Evolutionary conservation across 2,113 vertebrate genomes (phyloP), one percentile per base, ranked within the genome.

Genomic region (Pipra filicauda): DNA sequence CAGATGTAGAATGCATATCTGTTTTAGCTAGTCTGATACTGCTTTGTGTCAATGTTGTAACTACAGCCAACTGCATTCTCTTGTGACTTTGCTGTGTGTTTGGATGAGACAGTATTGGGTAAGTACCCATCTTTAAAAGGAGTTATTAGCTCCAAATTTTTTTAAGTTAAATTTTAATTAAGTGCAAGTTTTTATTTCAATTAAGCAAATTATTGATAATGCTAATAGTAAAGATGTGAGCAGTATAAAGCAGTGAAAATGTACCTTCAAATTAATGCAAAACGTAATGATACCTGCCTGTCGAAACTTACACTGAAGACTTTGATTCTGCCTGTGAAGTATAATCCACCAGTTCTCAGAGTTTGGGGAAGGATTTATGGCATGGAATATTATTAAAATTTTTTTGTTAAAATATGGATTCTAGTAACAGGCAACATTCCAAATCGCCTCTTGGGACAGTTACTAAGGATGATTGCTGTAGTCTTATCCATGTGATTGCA

Each of bases 31-130:
- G 17, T 27, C 22, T 61, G 22, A 48, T 43, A 11, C 15, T 66
- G 4, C 1, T 26, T 24, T 75, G 37, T 1, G 0, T 55, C 9
- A 15, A 6, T 20, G 16, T 55, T 66, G 5, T 41, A 67, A 21
- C 26, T 39, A 43, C 5, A 46, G 18, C 8, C 30, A 80, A 11
- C 8, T 31, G 21, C 11, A 26, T 57, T 71, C 19, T 51, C n/a
- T 9, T 66, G 3, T 31, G 31, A 65, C 14, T 59, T 81, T 4
- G 35, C 12, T 33, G 15, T 22, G 3, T 2, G 0, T 22, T 92
- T 66, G 26, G 24, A 66, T 51, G 41, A 15, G 39, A 58, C 21
- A 55, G 15, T 44, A 41, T 13, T 52, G 33, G 5, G 48, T 23
- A 41, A 10, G 8, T 64, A 5, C 7, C 14, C 4, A 17, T 48